Evolutionary conservation across 2,797 vertebrate species (phyloP), one percentile per base, ranked within the genome.

Genomic region (Pyrrhura leucotis): DNA sequence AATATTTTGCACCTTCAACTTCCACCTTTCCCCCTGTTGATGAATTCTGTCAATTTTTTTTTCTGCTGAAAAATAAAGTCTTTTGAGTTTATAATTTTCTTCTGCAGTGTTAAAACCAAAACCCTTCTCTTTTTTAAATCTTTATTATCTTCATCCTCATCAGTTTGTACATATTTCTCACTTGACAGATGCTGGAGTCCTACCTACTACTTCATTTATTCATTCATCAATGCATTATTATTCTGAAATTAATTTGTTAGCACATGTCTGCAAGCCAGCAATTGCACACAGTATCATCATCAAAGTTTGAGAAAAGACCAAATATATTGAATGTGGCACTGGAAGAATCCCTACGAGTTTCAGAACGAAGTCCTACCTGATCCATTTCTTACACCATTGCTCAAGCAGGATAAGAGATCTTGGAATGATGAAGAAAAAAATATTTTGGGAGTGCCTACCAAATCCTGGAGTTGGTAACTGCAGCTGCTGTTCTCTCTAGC

Each of bases 81-180:
- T 50, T 85, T 87, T 35, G 31, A 69, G 15, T 79, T 67, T 16
- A 15, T n/a, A 12, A 23, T 63, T 82, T 76, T 87, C 22, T 69
- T 69, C 29, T 86, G 10, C 5, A 58, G 7, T 29, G 53, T 25
- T 56, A 65, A 37, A 12, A 37, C 6, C 62, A 80, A 85, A 76
- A 2, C 0, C 0, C 2, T 51, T 40, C 6, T 23, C 1, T 39
- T 74, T 84, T 85, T 54, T 5, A 26, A 54, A 28, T 65, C 13
- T 63, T 88, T 22, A 26, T 40, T 12, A 68, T 7, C 14, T 69
- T 76, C 26, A 35, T 67, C n/a, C 10, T 84, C n/a, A 76, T 56
- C 9, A 47, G 3, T 79, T 69, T 76, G n/a, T 31, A 59, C 5
- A 37, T 63, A 47, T 79, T 93, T 85, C 23, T 50, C 7, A 78